These are phyloP conservation scores for Acrocephalus arundinaceus DNA, from an alignment of 2,113 vertebrate genomes.

Conservation along the genomic window DNA sequence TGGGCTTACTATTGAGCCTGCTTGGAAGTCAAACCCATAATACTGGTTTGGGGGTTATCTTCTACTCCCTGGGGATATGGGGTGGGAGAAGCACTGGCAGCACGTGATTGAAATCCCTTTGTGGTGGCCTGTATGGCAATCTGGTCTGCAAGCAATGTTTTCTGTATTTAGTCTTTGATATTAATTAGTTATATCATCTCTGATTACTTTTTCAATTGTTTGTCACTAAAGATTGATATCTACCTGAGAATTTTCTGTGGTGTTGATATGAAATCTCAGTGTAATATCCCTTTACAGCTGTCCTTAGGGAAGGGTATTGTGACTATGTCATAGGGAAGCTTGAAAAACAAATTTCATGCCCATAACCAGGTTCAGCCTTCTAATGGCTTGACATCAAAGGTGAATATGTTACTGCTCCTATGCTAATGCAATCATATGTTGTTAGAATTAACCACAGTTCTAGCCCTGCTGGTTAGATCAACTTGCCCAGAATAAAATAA, in stretches of 20 bases:
- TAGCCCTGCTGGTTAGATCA: neutral
- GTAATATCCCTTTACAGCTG: neutral
- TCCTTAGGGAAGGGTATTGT: neutral
- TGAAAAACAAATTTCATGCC: neutral
- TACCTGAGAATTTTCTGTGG: neutral
- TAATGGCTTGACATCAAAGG: neutral
- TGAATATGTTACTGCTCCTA: neutral
- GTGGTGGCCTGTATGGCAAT: neutral
- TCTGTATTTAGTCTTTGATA: neutral
- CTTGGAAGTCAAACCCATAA: neutral
- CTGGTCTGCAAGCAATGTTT: neutral
- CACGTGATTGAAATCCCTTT: neutral
- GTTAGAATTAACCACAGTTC: neutral
- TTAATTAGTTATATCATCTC: neutral
- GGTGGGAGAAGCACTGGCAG: neutral
- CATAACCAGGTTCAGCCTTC: neutral
- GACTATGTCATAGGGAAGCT: neutral
- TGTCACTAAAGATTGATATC: neutral
- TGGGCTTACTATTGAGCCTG: fast-evolving
- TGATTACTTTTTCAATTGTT: neutral
- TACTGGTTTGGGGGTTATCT: neutral
- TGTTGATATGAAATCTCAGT: neutral
- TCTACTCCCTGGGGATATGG: neutral
- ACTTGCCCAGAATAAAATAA: neutral
- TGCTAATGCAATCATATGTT: neutral